These are phyloP conservation scores for Ischnura elegans DNA, from an alignment of 2,888 invertebrate species.

Conservation along the genomic window DNA sequence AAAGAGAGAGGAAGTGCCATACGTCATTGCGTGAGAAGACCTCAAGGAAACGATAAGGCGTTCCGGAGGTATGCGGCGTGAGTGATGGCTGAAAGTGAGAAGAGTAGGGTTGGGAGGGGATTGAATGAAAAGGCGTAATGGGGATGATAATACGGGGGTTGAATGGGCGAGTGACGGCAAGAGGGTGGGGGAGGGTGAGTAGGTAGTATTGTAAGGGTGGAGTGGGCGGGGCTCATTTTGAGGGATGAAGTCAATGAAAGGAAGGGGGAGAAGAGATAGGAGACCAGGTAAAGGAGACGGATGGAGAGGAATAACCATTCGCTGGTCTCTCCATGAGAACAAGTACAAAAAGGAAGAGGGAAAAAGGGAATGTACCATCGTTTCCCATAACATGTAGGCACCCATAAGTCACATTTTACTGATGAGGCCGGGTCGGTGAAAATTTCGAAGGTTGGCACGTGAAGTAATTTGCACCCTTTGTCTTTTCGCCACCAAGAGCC, in stretches of 20 bases:
- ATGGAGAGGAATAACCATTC: not conserved
- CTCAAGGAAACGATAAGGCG: constrained; percentile 13
- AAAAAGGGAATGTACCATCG: too few relatives aligned
- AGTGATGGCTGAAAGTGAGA: constrained; percentile 13
- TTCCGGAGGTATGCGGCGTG: constrained; percentile 36
- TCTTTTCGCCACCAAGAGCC: too few relatives aligned
- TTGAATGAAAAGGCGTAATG: constrained; percentile 15
- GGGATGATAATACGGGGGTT: not conserved
- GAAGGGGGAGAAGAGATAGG: not conserved
- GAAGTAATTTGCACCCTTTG: too few relatives aligned
- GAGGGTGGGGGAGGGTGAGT: not conserved
- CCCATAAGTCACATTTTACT: too few relatives aligned
- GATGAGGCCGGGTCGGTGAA: too few relatives aligned
- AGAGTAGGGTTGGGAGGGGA: not conserved
- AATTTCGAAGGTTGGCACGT: too few relatives aligned
- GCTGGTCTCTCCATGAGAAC: too few relatives aligned
- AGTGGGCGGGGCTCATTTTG: not conserved
- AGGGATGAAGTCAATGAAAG: constrained; percentile 1
- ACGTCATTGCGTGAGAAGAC: constrained; percentile 13
- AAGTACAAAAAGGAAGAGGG: too few relatives aligned
- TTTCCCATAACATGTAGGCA: too few relatives aligned
- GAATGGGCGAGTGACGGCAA: not conserved
- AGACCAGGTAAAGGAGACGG: not conserved
- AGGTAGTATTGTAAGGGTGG: not conserved
- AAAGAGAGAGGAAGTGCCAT: not conserved